Base-by-base conservation (phyloP, 1,140 invertebrate species). In the Phortica variegata region DNA sequence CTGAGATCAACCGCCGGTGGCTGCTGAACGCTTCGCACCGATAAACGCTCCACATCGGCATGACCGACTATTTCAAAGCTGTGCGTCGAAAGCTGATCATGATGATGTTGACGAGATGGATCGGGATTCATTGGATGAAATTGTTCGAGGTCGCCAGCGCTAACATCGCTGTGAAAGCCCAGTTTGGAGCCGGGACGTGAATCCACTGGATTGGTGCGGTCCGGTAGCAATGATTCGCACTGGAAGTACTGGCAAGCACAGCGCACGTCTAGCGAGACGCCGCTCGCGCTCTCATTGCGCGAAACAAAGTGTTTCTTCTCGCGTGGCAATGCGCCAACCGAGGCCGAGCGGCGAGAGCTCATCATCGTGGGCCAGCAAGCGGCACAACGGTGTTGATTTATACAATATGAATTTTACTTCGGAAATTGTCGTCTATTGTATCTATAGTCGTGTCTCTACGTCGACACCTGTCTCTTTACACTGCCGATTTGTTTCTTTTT, bases 191-290 rank as follows among this genome's bases (percentile, higher is more conserved):
- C 75, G 26, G 80, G 80, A 47, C 81, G 77, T 52, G 82, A 81
- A 44, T 81, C 82, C 38, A 83, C 77, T 49, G 84, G 82, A 70
- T 85, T 85, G 31, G 82, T 78, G 59, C 85, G 80, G 77, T 88
- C 87, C 38, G 88, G 88, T 53, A 90, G 77, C 59, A 88, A 74
- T 47, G 85, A 87, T 71, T 89, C 85, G 65, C 84, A 84, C 79
- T 87, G 84, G 77, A 85, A 91, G 79, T 85, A 90, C 79, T 91
- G 89, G 79, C 89, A 90, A 49, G 81, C 89, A 76, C 89, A 91
- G 47, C 88, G 85, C 34, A 91, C 89, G 73, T 90, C 88, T 61
- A 84, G 79, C 32, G 86, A 84, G 61, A 81, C 81, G 50, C 83
- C 81, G 60, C 85, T 85, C 43, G 85, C 84, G 60, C 85, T 84